phyloP scores from a whole-genome alignment of 1,140 invertebrate genomes.

The Mactra quadrangularis region DNA sequence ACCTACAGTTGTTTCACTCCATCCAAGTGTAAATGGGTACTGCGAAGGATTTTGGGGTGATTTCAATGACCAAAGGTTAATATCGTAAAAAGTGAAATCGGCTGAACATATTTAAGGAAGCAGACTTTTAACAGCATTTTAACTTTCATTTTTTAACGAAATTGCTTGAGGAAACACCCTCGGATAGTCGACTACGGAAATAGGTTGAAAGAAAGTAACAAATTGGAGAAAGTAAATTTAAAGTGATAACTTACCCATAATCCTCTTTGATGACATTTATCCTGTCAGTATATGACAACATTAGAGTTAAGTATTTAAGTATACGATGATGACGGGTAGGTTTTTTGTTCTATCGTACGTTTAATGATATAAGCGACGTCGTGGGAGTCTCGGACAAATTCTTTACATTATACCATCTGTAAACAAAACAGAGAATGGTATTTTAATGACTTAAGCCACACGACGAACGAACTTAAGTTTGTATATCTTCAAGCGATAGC shows the following conservation, averaged over 20 bases:
- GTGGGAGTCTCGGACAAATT: conserved; percentile 26
- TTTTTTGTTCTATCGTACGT: conserved; percentile 1
- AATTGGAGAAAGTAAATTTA: neutral
- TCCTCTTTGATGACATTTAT: conserved; percentile 38
- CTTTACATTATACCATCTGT: conserved; percentile 29
- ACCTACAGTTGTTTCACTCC: no score
- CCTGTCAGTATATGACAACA: conserved; percentile 24
- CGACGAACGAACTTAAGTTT: conserved; percentile 8
- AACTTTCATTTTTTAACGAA: no score
- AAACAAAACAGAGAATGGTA: conserved; percentile 37
- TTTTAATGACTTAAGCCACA: conserved; percentile 43
- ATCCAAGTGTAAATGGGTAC: no score
- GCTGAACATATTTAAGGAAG: no score
- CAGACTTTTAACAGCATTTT: no score
- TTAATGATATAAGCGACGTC: conserved; percentile 17
- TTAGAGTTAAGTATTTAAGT: conserved; percentile 7
- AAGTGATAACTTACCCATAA: conserved; percentile 30
- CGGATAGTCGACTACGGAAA: no score
- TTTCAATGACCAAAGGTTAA: no score
- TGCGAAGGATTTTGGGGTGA: no score
- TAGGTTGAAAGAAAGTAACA: no score
- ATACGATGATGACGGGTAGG: conserved; percentile 29
- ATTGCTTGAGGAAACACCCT: no score
- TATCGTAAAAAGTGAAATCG: no score
- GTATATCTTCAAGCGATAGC: neutral